Evolutionary conservation across 2,113 vertebrate species (phyloP).

Genomic region (Gymnogyps californianus): DNA sequence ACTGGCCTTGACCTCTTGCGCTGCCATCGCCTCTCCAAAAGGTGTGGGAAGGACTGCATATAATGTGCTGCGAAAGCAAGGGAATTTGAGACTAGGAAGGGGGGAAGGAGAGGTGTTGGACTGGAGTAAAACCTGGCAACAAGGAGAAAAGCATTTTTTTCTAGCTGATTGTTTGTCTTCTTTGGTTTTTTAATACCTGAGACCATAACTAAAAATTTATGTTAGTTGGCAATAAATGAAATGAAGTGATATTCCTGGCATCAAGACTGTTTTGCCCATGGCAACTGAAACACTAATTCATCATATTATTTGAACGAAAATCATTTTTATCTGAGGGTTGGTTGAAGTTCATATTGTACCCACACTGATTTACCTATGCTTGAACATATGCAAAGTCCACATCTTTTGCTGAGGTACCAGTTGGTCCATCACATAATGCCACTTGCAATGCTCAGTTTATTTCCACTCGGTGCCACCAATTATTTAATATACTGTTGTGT

Average conservation of each 20-base stretch:
- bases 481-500: neutral
- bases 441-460: neutral
- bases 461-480: neutral
- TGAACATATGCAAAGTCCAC: neutral
- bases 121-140: neutral
- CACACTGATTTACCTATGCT: neutral
- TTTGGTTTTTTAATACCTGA: neutral
- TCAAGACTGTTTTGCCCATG: neutral
- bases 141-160: rapidly evolving
- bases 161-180: rapidly evolving
- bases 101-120: neutral
- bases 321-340: neutral
- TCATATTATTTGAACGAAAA: neutral
- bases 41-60: rapidly evolving
- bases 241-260: neutral
- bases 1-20: neutral
- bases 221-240: neutral
- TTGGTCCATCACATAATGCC: neutral
- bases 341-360: neutral
- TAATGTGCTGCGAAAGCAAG: neutral
- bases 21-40: neutral
- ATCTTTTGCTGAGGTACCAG: neutral
- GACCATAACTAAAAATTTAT: neutral
- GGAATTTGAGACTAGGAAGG: neutral
- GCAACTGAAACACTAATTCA: neutral